These are phyloP conservation scores for Dreissena polymorpha DNA, from an alignment of 1,140 invertebrate species.

Conservation along the genomic window DNA sequence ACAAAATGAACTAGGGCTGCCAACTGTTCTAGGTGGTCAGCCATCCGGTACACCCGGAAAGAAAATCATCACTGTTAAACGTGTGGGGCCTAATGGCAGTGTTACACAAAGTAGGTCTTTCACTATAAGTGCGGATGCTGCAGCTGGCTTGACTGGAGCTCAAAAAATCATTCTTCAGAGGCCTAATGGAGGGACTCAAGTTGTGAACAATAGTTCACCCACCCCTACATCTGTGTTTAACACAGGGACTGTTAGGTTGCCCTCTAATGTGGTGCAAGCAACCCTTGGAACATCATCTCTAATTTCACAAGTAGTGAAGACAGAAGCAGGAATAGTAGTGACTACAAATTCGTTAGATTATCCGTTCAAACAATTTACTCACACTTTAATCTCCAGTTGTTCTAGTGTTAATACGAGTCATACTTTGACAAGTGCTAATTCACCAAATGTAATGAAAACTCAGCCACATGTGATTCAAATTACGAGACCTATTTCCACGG, in stretches of 20 bases:
- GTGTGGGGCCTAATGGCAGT: constrained; percentile 59
- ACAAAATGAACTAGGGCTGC: not conserved
- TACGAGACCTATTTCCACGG: constrained; percentile 29
- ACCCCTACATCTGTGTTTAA: not conserved
- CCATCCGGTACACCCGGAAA: constrained; percentile 29
- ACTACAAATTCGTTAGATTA: constrained; percentile 22
- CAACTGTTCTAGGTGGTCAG: constrained; percentile 6
- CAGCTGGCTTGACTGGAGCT: constrained; percentile 14
- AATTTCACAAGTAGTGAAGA: not conserved
- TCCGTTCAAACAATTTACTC: constrained; percentile 47
- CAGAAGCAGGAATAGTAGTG: not conserved
- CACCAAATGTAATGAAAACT: constrained; percentile 22
- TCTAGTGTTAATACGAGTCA: constrained; percentile 25
- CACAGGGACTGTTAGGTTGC: constrained; percentile 29
- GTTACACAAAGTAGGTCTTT: constrained; percentile 54
- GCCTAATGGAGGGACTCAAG: constrained; percentile 35
- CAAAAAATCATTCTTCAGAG: constrained; percentile 49
- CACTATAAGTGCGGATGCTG: constrained; percentile 45
- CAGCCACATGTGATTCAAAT: constrained; percentile 54
- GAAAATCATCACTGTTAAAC: constrained; percentile 65
- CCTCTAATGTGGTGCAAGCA: constrained; percentile 23
- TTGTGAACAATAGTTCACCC: constrained; percentile 24
- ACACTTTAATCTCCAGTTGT: not conserved
- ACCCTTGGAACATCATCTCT: not conserved
- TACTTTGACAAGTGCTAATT: not conserved